phyloP scores from a whole-genome alignment of 2,113 vertebrate species.

The Stomatorhinus ivindoensis region DNA sequence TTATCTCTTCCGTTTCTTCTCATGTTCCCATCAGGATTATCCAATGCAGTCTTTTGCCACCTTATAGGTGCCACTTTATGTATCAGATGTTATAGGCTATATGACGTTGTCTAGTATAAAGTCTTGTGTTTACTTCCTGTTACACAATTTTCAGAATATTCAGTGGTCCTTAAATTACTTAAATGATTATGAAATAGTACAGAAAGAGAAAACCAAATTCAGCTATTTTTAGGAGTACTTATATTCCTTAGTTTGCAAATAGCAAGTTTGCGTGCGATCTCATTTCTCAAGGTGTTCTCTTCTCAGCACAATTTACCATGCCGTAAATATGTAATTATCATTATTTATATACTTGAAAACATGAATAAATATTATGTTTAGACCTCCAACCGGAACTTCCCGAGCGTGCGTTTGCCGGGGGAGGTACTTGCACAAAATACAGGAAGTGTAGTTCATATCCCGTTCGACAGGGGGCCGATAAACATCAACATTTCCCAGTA shows the following conservation, averaged over 20 bases:
- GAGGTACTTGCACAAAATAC: background rate
- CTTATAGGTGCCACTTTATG: background rate
- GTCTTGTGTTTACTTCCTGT: background rate
- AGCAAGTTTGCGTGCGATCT: background rate
- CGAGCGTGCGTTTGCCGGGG: background rate
- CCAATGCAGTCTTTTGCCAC: background rate
- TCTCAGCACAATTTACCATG: background rate
- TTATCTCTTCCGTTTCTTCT: background rate
- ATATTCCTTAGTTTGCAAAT: background rate
- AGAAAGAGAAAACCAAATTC: background rate
- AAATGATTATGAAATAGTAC: background rate
- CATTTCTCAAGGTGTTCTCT: background rate
- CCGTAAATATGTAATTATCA: background rate
- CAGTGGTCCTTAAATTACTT: background rate
- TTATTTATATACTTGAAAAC: background rate
- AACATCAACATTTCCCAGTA: background rate
- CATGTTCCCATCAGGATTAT: background rate
- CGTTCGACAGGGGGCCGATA: slow-evolving; percentile 37
- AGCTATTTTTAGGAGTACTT: background rate
- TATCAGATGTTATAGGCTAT: background rate
- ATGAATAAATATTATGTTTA: background rate
- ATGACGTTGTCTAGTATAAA: background rate
- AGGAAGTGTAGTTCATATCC: slow-evolving; percentile 21
- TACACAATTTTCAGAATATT: background rate
- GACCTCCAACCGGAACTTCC: background rate